phyloP scores from a whole-genome alignment of 2,888 invertebrate genomes.

The Cylloceria caligata region DNA sequence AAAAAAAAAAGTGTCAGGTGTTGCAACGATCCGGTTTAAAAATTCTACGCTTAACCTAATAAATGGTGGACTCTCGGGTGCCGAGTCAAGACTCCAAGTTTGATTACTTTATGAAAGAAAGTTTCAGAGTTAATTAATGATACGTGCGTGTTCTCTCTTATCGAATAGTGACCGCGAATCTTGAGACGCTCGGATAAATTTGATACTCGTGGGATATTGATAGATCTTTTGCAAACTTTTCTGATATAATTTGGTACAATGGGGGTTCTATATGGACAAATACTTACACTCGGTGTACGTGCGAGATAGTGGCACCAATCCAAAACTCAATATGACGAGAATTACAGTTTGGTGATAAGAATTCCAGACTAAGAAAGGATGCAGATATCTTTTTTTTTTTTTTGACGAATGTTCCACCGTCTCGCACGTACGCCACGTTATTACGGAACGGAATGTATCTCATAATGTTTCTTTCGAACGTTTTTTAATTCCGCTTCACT shows the following conservation, averaged over 20 bases:
- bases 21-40: neutral
- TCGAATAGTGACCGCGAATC: constrained; percentile 15
- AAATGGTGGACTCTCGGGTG: no score
- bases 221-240: constrained; percentile 6
- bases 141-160: constrained; percentile 4
- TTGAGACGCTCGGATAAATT: constrained; percentile 8
- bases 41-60: no score
- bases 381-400: no score
- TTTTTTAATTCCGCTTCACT: neutral
- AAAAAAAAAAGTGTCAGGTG: neutral
- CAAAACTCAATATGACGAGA: no score
- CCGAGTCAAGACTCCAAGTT: no score
- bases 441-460: neutral
- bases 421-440: neutral
- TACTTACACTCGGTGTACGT: no score
- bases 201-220: constrained; percentile 17
- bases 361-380: no score
- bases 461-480: neutral
- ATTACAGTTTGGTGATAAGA: no score
- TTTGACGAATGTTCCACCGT: neutral
- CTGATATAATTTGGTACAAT: constrained; percentile 3
- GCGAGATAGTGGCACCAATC: no score
- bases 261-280: neutral
- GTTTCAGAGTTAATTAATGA: neutral
- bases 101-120: no score